A percentile compares a stretch with the other conserved stretches of the same genome.
Conservation (phyloP, 2,888 invertebrate genomes). For the Melitaea athalia region DNA sequence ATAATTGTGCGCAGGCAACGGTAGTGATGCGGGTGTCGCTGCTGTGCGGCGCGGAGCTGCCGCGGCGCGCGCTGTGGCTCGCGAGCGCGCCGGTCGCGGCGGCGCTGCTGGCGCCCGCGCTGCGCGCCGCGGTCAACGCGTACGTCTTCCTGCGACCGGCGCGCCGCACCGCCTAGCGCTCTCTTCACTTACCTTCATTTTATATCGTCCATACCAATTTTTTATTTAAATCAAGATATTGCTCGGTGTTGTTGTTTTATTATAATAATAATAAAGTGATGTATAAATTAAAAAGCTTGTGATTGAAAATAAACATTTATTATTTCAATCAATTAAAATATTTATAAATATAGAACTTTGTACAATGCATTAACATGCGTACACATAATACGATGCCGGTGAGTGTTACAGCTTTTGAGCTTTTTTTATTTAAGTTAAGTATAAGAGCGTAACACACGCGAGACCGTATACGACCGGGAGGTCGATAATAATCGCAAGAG, state of each 20-base stretch:
- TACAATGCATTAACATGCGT: conserved; percentile 75
- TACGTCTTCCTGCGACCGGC: conserved; percentile 48
- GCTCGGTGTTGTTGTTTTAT: too few species aligned
- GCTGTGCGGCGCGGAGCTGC: conserved; percentile 54
- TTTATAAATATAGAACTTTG: conserved; percentile 80
- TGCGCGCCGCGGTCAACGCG: conserved; percentile 59
- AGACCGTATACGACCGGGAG: conserved; percentile 9
- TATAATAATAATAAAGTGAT: background rate
- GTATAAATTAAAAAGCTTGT: conserved; percentile 34
- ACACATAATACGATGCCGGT: conserved; percentile 47
- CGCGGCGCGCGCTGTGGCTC: conserved; percentile 45
- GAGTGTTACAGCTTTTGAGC: conserved; percentile 37
- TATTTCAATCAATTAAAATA: conserved; percentile 79
- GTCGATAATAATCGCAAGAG: conserved; percentile 23
- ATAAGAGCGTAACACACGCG: conserved; percentile 22
- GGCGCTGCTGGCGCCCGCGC: conserved; percentile 53
- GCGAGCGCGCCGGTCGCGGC: conserved; percentile 52
- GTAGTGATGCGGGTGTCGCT: conserved; percentile 51
- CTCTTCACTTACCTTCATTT: background rate
- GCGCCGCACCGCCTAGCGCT: conserved; percentile 8
- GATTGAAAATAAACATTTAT: conserved; percentile 79
- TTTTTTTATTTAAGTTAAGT: conserved; percentile 27
- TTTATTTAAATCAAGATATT: too few species aligned
- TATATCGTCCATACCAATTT: background rate
- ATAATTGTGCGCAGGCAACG: conserved; percentile 45